Base-by-base conservation (phyloP, 1,140 invertebrate species). In the Macrobrachium nipponense region DNA sequence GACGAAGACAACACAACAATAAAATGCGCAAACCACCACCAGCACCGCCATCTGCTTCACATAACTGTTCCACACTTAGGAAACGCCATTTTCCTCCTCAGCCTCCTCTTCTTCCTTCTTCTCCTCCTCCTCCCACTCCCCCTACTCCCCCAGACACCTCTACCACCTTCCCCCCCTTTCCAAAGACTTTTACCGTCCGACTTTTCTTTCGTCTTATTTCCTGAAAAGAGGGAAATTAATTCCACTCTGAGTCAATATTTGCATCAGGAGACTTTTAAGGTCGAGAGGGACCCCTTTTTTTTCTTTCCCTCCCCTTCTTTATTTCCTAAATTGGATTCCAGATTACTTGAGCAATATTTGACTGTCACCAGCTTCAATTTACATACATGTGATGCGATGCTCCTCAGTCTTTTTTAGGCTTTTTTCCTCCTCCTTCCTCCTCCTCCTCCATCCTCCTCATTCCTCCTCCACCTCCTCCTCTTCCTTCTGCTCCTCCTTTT, bases 181-280 rank as follows among this genome's bases (percentile, higher is more conserved):
- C 23, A 51, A 51, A 51, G 51, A 51, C 51, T 51, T 51, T 51
- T 51, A 8, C 51, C 51, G 51, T 12, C 51, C 12, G 51, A 51
- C 51, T 51, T 51, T 51, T 20, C 27, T 43, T 17, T 23, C 70
- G 70, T 73, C 70, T n/a, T 62, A 68, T 77, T 87, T 87, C 86
- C 86, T 87, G 86, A 87, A 87, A 87, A 87, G 86, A 87, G 81
- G 86, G 86, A 87, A 87, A 87, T 87, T 87, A 87, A 87, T 87
- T 87, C 86, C 81, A 87, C 80, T 87, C 86, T 87, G 86, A 83
- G 86, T 87, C 86, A 87, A 87, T 87, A 87, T 87, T 87, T 87
- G 86, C 81, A 73, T 87, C 81, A 75, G 73, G 36, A 64, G 61
- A 78, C 81, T 83, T 83, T 83, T 82, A 62, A 75, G 80, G 86